Conservation (phyloP, 2,113 vertebrate genomes). For the Ranitomeya imitator region DNA sequence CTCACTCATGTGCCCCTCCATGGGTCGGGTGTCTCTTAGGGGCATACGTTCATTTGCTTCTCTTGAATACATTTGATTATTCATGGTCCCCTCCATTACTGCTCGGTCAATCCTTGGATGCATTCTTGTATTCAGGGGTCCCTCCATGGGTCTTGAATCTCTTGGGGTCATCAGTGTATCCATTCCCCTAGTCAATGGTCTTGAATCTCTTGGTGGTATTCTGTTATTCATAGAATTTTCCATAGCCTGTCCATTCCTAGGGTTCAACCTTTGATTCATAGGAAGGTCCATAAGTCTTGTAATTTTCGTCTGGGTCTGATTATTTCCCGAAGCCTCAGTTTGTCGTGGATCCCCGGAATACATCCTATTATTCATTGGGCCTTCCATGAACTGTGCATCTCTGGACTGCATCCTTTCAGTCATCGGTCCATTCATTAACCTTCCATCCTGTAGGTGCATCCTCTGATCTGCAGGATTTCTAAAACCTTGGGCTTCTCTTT, state of each 20-base stretch:
- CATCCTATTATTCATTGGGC: neutral
- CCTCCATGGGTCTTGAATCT: constrained; percentile 7
- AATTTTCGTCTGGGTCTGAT: neutral
- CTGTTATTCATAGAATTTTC: neutral
- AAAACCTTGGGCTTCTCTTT: neutral
- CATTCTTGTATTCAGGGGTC: neutral
- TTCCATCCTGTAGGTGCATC: neutral
- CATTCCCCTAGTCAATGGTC: neutral
- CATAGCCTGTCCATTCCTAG: neutral
- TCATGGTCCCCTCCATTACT: neutral
- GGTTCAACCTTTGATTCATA: neutral
- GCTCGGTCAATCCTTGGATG: neutral
- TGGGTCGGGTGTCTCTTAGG: neutral
- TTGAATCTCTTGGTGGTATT: neutral
- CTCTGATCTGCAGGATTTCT: neutral
- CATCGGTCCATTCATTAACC: neutral
- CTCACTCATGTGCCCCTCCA: neutral
- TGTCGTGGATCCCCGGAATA: neutral
- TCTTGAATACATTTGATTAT: neutral
- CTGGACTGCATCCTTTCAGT: neutral
- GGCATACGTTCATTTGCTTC: neutral
- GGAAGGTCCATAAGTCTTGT: neutral
- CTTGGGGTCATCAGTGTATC: neutral
- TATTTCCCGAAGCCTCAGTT: neutral
- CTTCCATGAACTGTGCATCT: neutral